Evolutionary conservation across 2,888 invertebrate genomes (phyloP).

Genomic region (Eugnorisma glareosa): DNA sequence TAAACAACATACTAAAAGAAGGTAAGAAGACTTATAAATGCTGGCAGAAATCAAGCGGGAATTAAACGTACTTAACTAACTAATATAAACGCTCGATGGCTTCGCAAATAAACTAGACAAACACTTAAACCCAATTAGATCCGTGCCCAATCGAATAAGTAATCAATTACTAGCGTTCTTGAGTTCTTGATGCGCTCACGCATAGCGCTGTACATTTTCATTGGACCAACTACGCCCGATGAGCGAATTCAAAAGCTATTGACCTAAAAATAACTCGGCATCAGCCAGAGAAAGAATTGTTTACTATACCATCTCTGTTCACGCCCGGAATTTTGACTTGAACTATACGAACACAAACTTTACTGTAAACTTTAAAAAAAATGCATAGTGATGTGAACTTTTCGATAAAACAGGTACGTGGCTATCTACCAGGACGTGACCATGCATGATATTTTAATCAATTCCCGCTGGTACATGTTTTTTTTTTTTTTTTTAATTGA

Average conservation of each 20-base stretch:
- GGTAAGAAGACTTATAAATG: background rate
- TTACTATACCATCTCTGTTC: conserved; percentile 76
- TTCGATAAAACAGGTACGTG: conserved; percentile 37
- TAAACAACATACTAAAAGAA: background rate
- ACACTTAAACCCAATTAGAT: conserved; percentile 39
- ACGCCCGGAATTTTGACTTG: conserved; percentile 68
- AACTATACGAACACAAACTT: conserved; percentile 56
- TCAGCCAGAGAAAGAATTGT: conserved; percentile 79
- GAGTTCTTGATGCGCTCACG: conserved; percentile 72
- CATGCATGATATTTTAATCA: background rate
- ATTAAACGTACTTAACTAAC: background rate
- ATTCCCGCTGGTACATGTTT: too few relatives aligned
- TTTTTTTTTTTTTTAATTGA: conserved; percentile 15
- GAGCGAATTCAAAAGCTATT: conserved; percentile 86
- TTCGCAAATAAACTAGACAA: conserved; percentile 35
- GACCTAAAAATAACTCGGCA: conserved; percentile 85
- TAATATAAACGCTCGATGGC: conserved; percentile 6
- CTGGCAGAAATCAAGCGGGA: conserved; percentile 10
- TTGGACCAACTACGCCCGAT: conserved; percentile 78
- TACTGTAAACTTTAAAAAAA: conserved; percentile 44
- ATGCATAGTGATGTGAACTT: conserved; percentile 42
- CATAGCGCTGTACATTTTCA: conserved; percentile 74
- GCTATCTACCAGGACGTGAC: background rate
- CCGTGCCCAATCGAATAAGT: conserved; percentile 37
- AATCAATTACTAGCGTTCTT: conserved; percentile 62